These are phyloP conservation scores for Portevinia maculata DNA, from an alignment of 2,888 invertebrate genomes.

Conservation along the genomic window DNA sequence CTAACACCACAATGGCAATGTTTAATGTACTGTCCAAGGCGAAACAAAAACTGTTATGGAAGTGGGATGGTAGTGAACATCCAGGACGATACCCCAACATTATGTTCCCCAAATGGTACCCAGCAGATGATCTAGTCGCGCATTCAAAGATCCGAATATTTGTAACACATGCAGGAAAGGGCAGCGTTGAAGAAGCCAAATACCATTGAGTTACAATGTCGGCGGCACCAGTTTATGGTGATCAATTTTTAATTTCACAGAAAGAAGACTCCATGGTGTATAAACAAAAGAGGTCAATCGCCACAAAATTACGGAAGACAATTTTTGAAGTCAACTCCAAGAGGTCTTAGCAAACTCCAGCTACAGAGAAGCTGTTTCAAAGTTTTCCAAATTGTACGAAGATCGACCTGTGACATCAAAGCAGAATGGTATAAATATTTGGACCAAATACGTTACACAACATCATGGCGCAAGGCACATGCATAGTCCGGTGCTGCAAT, in stretches of 20 bases:
- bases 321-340: conserved; percentile 62
- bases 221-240: conserved; percentile 77
- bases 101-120: conserved; percentile 86
- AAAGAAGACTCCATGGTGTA: conserved; percentile 76
- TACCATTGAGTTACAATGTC: conserved; percentile 84
- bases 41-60: conserved; percentile 86
- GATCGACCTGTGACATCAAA: conserved; percentile 83
- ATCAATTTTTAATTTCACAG: conserved; percentile 76
- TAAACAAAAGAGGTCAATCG: conserved; percentile 67
- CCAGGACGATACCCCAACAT: conserved; percentile 85
- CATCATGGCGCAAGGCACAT: conserved; percentile 83
- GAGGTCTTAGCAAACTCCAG: conserved; percentile 75
- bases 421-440: conserved; percentile 84
- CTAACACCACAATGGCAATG: conserved; percentile 83
- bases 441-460: conserved; percentile 84
- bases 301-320: conserved; percentile 65
- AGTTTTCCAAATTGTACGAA: conserved; percentile 82
- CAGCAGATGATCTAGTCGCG: conserved; percentile 86
- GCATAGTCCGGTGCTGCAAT: conserved; percentile 83
- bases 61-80: conserved; percentile 84
- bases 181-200: conserved; percentile 85
- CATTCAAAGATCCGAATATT: conserved; percentile 85
- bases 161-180: conserved; percentile 86
- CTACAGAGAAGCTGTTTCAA: conserved; percentile 78
- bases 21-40: conserved; percentile 84